Percentiles rank a stretch among this genome's conserved stretches.
Evolutionary conservation across 2,888 invertebrate species (phyloP).

Genomic region (Archips xylosteana): DNA sequence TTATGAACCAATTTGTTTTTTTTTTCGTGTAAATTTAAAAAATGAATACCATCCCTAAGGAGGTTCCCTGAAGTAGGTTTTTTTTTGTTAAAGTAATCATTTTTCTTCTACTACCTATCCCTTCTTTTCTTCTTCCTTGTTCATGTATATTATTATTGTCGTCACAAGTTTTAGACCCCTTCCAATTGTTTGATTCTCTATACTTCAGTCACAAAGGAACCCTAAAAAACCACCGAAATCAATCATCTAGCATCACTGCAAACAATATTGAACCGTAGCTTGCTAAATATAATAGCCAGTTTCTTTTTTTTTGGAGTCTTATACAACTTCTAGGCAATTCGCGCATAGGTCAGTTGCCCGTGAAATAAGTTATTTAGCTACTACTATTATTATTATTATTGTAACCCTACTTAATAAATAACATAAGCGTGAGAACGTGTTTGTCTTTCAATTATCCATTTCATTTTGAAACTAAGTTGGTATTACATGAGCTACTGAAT

Average conservation of each 20-base stretch:
- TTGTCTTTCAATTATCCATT: constrained; percentile 34
- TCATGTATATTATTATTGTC: too few relatives aligned
- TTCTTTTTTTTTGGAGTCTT: constrained; percentile 3
- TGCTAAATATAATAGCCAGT: background rate
- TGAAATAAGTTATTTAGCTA: constrained; percentile 19
- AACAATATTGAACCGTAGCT: background rate
- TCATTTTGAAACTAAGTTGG: constrained; percentile 20
- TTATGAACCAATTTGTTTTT: too few relatives aligned
- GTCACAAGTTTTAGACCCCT: too few relatives aligned
- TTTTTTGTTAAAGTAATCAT: too few relatives aligned
- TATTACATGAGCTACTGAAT: constrained; percentile 25
- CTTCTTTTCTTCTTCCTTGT: too few relatives aligned
- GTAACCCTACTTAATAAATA: constrained; percentile 13
- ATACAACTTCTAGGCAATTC: constrained; percentile 7
- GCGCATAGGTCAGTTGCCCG: constrained; percentile 24
- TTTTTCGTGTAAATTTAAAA: too few relatives aligned
- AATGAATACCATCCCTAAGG: too few relatives aligned
- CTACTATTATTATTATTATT: background rate
- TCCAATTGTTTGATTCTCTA: too few relatives aligned
- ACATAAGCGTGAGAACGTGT: constrained; percentile 25
- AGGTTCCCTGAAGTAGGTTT: too few relatives aligned
- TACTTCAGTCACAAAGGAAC: background rate
- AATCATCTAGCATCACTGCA: constrained; percentile 8
- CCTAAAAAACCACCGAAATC: constrained; percentile 25
- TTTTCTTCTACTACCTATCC: too few relatives aligned